Percentiles rank a stretch among this genome's conserved stretches.
These are phyloP conservation scores for Mythimna pallens DNA, from an alignment of 2,888 invertebrate species.

Conservation along the genomic window DNA sequence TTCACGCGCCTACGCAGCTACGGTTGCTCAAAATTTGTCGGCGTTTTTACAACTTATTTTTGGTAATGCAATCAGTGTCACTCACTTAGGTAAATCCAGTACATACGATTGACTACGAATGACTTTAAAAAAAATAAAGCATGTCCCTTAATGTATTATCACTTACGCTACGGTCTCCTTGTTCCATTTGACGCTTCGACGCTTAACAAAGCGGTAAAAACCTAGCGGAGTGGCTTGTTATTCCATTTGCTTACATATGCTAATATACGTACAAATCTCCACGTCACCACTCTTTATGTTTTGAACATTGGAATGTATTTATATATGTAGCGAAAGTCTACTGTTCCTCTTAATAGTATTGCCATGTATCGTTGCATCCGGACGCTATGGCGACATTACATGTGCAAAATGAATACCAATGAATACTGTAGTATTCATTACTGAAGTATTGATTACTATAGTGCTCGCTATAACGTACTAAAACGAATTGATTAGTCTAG, in stretches of 20 bases:
- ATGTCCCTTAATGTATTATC: neutral
- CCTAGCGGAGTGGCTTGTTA: conserved; percentile 38
- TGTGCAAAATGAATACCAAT: conserved; percentile 55
- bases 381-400: conserved; percentile 55
- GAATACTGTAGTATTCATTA: conserved; percentile 50
- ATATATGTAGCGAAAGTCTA: conserved; percentile 63
- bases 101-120: too few relatives aligned
- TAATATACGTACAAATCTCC: conserved; percentile 49
- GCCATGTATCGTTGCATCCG: conserved; percentile 64
- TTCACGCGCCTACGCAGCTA: too few relatives aligned
- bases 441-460: too few relatives aligned
- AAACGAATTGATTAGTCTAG: conserved; percentile 44
- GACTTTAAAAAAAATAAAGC: too few relatives aligned
- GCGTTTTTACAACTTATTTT: too few relatives aligned
- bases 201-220: conserved; percentile 25
- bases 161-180: too few relatives aligned
- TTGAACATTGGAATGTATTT: conserved; percentile 57
- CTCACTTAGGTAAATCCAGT: too few relatives aligned
- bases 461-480: neutral
- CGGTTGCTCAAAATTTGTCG: too few relatives aligned
- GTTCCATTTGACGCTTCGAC: conserved; percentile 4
- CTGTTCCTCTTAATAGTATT: conserved; percentile 59
- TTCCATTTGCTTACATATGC: conserved; percentile 56
- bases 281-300: conserved; percentile 53
- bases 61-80: too few relatives aligned